Evolutionary conservation across 2,113 vertebrate species (phyloP), one percentile per base, ranked within the genome.

Genomic region (Fulmarus glacialis): DNA sequence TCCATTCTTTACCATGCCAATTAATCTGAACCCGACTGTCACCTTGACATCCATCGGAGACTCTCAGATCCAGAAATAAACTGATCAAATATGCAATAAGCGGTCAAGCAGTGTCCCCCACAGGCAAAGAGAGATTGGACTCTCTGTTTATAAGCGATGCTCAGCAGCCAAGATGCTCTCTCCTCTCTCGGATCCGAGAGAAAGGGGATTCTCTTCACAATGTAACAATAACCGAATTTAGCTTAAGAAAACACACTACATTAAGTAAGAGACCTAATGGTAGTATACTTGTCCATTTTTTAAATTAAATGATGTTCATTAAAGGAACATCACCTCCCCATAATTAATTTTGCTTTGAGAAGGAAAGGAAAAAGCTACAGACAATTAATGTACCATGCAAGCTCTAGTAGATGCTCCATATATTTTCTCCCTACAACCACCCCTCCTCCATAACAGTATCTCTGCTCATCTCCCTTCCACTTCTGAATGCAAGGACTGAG

Each of bases 271-370:
- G 93, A 80, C 89, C 93, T 94, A 91, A 96, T 89, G 82, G 87
- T 87, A 77, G 71, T 1, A 3, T 56, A 64, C 79, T 94, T 96
- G 96, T 94, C 98, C 80, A 20, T 97, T 97, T 97, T 97, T 96
- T 93, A 95, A 97, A 96, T 96, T 96, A 98, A 98, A 97, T 94
- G 95, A 95, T 95, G 93, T 92, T 94, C 97, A 96, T 98, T 98
- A 97, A 98, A 94, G 96, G 94, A 97, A 94, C 96, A 96, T 94
- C 96, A 96, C 95, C 96, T 96, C 87, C 95, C 90, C 88, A 66
- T 96, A 96, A 97, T 98, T 97, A 98, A 96, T 98, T 97, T 93
- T 96, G 95, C 96, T 98, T 97, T 96, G 96, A 97, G 82, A 95
- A 90, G 91, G 91, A 72, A 90, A 85, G 67, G 55, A 30, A 90